Evolutionary conservation across 2,797 vertebrate species (phyloP).

Genomic region (Poeciliopsis presidionis): DNA sequence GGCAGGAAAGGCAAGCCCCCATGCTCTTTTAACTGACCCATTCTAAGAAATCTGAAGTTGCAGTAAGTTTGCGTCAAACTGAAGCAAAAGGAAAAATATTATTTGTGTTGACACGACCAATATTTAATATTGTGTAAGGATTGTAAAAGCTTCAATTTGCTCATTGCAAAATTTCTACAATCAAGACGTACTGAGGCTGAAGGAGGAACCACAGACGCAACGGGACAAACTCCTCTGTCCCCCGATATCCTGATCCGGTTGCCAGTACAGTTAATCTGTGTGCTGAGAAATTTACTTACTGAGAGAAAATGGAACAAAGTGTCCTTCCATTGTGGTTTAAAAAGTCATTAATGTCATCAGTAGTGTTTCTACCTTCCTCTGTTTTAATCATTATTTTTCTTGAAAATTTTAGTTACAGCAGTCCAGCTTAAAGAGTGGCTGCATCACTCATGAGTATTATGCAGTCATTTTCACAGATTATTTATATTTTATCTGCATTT

Average conservation of each 20-base stretch:
- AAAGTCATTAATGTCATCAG: background rate
- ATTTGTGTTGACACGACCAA: background rate
- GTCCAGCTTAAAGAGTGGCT: no score
- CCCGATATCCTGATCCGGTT: background rate
- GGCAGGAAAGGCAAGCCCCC: conserved; percentile 9
- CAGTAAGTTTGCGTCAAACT: background rate
- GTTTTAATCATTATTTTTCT: no score
- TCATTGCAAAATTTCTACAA: background rate
- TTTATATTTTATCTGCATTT: no score
- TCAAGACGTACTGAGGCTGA: background rate
- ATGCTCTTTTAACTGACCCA: conserved; percentile 23
- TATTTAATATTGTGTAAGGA: background rate
- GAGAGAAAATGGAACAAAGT: background rate
- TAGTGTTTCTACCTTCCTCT: background rate
- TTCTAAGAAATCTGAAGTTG: conserved; percentile 1
- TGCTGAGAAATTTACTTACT: background rate
- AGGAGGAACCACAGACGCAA: background rate
- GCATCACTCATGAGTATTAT: no score
- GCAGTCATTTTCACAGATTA: no score
- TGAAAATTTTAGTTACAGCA: no score
- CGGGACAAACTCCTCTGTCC: background rate
- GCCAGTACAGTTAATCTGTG: background rate
- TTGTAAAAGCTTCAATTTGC: background rate
- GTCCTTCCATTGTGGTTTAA: background rate
- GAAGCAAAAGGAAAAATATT: no score